Evolutionary conservation across 2,113 vertebrate species (phyloP).

Genomic region (Spea bombifrons): DNA sequence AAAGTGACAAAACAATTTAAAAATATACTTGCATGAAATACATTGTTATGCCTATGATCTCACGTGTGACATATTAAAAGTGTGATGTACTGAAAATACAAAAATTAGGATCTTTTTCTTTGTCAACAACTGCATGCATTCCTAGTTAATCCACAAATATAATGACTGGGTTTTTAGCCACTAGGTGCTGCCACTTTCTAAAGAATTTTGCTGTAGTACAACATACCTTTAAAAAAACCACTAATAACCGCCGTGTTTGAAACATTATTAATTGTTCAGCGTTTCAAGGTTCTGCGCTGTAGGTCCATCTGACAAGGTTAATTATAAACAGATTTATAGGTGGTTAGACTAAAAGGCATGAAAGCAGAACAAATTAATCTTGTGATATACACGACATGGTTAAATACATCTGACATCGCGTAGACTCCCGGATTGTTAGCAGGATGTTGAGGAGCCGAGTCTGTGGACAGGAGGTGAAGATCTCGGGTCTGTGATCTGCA

Average conservation of each 20-base stretch:
- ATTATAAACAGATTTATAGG: slow-evolving; percentile 1
- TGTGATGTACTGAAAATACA: slow-evolving; percentile 52
- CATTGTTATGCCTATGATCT: no score
- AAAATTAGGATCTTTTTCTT: neutral
- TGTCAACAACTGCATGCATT: neutral
- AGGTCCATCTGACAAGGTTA: neutral
- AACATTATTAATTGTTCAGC: neutral
- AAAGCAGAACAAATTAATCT: slow-evolving; percentile 10
- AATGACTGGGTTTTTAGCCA: neutral
- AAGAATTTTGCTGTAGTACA: neutral
- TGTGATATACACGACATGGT: slow-evolving; percentile 11
- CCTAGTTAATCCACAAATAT: neutral
- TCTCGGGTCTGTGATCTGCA: slow-evolving; percentile 45
- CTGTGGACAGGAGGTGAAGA: slow-evolving; percentile 42
- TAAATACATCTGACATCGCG: slow-evolving; percentile 25
- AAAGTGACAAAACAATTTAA: no score
- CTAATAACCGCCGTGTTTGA: neutral
- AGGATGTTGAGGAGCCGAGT: slow-evolving; percentile 35
- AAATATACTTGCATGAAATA: no score
- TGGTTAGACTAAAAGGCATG: neutral
- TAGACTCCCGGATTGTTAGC: slow-evolving; percentile 23
- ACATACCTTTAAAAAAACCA: neutral
- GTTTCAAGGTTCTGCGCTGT: neutral
- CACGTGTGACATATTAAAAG: no score
- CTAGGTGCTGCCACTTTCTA: neutral